Evolutionary conservation across 2,113 vertebrate species (phyloP), one percentile per base, ranked within the genome.

Genomic region (Pygoscelis antarcticus): DNA sequence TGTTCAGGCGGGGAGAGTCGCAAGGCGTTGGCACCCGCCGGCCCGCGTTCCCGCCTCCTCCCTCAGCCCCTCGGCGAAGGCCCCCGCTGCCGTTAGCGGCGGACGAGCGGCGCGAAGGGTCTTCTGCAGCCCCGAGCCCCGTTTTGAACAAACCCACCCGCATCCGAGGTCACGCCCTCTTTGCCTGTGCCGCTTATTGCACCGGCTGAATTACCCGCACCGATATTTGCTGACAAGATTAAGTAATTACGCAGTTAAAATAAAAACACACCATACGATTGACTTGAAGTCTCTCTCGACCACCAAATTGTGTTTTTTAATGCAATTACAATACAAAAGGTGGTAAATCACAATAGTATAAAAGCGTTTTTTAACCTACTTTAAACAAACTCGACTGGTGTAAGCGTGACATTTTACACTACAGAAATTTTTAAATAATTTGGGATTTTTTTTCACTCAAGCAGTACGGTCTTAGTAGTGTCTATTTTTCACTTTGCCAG

Each of bases 241-340:
- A 6, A 15, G 54, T 16, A 46, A 16, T 25, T 2, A 13, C 10
- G 2, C 23, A 6, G 40, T 30, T 49, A 2, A 21, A 65, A 29
- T 27, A 5, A 42, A 34, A 25, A 4, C 42, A 1, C 44, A 3
- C 30, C 16, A 0, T 13, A 6, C 1, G 1, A 10, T 1, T 25
- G 17, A 13, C n/a, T 55, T 16, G 16, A 15, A 26, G 17, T 34
- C 51, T 23, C 14, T 40, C 13, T 69, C 11, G 0, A 15, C 25
- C 61, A 13, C 17, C 68, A 22, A 49, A 20, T 5, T 7, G 7
- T 17, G 1, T 5, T n/a, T 89, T 42, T 8, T 3, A 12, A 11
- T 22, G 10, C n/a, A 8, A 1, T 20, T 32, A 10, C 19, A 16
- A 1, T 2, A 26, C 6, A 23, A 42, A 57, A 61, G 34, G 13